These are phyloP conservation scores for Chlorodrepanis virens DNA, from an alignment of 2,113 vertebrate genomes.

Conservation along the genomic window DNA sequence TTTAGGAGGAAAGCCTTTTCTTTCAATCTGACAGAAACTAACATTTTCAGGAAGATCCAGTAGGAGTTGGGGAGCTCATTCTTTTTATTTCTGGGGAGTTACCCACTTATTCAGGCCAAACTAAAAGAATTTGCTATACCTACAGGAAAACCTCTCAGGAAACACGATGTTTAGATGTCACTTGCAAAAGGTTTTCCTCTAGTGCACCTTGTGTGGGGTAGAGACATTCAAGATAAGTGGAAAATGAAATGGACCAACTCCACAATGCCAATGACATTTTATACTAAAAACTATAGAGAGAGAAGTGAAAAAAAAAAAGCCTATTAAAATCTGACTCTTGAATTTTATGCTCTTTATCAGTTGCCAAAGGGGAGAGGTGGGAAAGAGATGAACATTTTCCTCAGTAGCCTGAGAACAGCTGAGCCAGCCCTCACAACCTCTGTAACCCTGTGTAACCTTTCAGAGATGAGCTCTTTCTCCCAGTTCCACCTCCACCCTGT, in stretches of 20 bases:
- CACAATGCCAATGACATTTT: neutral
- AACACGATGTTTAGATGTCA: neutral
- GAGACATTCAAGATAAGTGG: neutral
- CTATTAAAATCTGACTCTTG: neutral
- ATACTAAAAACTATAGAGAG: neutral
- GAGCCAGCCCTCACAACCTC: neutral
- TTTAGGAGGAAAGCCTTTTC: neutral
- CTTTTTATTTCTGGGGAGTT: neutral
- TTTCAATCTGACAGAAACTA: neutral
- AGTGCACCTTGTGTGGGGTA: neutral
- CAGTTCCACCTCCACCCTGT: neutral
- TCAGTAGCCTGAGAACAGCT: neutral
- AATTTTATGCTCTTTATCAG: neutral
- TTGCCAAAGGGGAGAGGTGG: neutral
- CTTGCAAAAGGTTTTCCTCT: neutral
- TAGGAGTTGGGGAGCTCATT: neutral
- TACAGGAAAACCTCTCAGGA: neutral
- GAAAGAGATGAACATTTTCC: neutral
- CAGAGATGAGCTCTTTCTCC: neutral
- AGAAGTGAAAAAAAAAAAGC: neutral
- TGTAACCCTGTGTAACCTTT: neutral
- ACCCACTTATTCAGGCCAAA: neutral
- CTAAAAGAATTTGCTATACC: neutral
- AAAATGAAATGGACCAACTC: neutral
- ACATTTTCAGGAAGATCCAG: neutral